Conservation (phyloP, 2,113 vertebrate genomes). For the Mustela lutreola region DNA sequence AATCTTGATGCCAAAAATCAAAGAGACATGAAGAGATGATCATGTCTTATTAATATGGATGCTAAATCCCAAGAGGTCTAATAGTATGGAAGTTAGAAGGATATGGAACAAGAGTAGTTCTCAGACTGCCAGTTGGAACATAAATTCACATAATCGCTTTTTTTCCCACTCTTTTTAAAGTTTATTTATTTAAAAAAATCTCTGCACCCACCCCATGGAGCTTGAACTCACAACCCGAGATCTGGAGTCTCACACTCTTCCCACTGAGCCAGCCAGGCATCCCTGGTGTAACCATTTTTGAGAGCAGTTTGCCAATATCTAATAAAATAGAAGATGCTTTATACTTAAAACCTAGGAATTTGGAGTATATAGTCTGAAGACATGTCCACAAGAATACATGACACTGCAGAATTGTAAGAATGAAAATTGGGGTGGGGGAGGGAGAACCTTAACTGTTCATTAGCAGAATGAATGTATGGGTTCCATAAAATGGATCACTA, state of each 20-base stretch:
- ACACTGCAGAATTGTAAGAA: conserved; percentile 25
- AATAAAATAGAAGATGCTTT: conserved; percentile 46
- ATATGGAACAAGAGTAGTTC: conserved; percentile 34
- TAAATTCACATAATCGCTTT: not conserved
- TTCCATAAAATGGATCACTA: not conserved
- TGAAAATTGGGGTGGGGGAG: not conserved
- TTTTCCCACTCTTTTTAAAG: not conserved
- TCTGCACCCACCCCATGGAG: not conserved
- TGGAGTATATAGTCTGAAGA: conserved; percentile 34
- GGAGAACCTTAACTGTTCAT: not conserved
- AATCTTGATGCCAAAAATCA: conserved; percentile 19
- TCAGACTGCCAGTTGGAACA: not conserved
- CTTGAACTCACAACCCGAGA: not conserved
- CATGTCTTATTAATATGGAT: not conserved
- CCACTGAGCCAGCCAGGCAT: not conserved
- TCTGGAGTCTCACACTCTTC: not conserved
- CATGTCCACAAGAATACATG: not conserved
- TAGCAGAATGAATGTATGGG: not conserved
- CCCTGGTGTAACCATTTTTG: not conserved
- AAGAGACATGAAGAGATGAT: not conserved
- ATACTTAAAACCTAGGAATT: conserved; percentile 30
- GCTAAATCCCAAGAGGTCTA: conserved; percentile 20
- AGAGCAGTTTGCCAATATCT: conserved; percentile 33
- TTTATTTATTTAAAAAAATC: not conserved
- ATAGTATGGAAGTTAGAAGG: conserved; percentile 35